phyloP scores from a whole-genome alignment of 2,888 invertebrate species.

The Choristoneura rosaceana region DNA sequence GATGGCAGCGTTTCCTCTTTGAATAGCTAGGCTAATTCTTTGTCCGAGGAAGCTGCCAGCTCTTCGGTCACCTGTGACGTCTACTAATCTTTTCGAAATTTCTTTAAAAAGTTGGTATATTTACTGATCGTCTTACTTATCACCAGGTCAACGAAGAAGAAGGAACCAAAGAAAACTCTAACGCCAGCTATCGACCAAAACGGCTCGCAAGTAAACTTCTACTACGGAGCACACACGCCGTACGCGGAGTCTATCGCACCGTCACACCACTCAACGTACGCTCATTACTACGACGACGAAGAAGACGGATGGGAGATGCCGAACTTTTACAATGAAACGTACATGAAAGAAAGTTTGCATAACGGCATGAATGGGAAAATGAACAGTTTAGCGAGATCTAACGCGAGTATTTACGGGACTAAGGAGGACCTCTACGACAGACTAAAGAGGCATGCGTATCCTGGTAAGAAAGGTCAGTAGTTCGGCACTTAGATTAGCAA shows the following conservation, averaged over 20 bases:
- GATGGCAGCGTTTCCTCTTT: too few relatives aligned
- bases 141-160: conserved; percentile 91
- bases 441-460: conserved; percentile 97
- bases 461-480: conserved; percentile 95
- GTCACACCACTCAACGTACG: conserved; percentile 97
- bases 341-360: conserved; percentile 97
- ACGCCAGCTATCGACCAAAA: conserved; percentile 96
- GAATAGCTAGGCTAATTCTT: too few relatives aligned
- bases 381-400: conserved; percentile 96
- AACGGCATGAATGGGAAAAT: conserved; percentile 94
- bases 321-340: conserved; percentile 98
- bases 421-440: conserved; percentile 98
- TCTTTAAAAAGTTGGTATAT: too few relatives aligned
- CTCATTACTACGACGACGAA: conserved; percentile 97
- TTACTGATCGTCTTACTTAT: conserved; percentile 9
- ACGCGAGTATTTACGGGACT: conserved; percentile 97
- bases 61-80: too few relatives aligned
- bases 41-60: too few relatives aligned
- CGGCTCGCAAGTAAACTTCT: conserved; percentile 97
- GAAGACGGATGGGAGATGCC: conserved; percentile 99
- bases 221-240: conserved; percentile 97
- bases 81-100: too few relatives aligned
- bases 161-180: conserved; percentile 96
- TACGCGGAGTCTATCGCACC: conserved; percentile 98
- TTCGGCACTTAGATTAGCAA: conserved; percentile 75